Conservation (phyloP, 2,888 invertebrate species). For the Chaetoderma sp. region DNA sequence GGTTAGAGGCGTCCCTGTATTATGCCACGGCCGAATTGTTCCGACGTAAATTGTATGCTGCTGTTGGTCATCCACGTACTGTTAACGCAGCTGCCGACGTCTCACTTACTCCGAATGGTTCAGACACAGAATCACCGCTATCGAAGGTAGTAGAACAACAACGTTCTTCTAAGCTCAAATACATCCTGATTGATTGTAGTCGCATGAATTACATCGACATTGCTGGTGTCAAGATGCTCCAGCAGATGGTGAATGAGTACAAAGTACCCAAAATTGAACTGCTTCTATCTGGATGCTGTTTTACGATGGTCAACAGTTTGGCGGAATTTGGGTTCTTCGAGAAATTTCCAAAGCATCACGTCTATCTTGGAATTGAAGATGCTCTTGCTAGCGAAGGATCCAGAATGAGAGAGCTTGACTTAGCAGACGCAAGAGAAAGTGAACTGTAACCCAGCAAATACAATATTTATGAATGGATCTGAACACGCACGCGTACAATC, state of each 20-base stretch:
- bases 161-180: background rate
- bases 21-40: constrained; percentile 66
- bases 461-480: too few relatives aligned
- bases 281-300: constrained; percentile 47
- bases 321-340: constrained; percentile 43
- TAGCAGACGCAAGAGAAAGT: too few relatives aligned
- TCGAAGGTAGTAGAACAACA: background rate
- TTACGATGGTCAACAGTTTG: constrained; percentile 39
- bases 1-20: constrained; percentile 61
- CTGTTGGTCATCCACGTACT: constrained; percentile 60
- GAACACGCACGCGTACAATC: too few relatives aligned
- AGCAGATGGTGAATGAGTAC: constrained; percentile 41
- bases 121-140: background rate
- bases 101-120: background rate
- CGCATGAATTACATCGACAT: constrained; percentile 57
- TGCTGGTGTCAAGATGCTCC: constrained; percentile 51
- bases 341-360: constrained; percentile 32
- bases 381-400: too few relatives aligned
- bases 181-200: constrained; percentile 55
- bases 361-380: constrained; percentile 46
- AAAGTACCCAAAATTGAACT: constrained; percentile 40
- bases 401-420: too few relatives aligned
- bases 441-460: too few relatives aligned
- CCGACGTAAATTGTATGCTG: constrained; percentile 53
- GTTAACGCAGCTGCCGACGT: constrained; percentile 50